phyloP scores from a whole-genome alignment of 2,888 invertebrate species.

The Heliconius hortense region DNA sequence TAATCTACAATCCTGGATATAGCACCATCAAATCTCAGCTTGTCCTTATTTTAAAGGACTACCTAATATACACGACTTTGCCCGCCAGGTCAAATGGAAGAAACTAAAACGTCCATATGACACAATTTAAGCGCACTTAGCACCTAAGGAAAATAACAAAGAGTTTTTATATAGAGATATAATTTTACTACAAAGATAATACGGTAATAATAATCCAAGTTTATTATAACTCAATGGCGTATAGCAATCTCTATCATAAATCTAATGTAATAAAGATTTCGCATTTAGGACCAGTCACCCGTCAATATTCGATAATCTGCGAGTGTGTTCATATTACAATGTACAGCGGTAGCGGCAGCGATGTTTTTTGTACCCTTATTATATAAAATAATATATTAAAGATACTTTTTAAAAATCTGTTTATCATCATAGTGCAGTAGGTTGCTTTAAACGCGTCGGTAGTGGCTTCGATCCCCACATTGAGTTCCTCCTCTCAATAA shows the following conservation, averaged over 20 bases:
- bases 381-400: neutral
- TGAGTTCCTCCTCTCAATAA: neutral
- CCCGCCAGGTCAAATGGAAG: too few species aligned
- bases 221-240: slow-evolving; percentile 40
- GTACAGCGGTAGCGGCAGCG: slow-evolving; percentile 24
- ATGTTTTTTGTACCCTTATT: neutral
- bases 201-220: slow-evolving; percentile 22
- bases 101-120: too few species aligned
- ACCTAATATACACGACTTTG: too few species aligned
- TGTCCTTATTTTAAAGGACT: too few species aligned
- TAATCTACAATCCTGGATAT: too few species aligned
- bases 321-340: slow-evolving; percentile 30
- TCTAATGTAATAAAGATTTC: slow-evolving; percentile 56
- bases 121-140: too few species aligned
- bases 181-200: slow-evolving; percentile 18
- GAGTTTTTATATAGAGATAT: slow-evolving; percentile 17
- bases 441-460: neutral
- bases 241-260: slow-evolving; percentile 52
- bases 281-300: slow-evolving; percentile 54
- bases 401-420: too few species aligned
- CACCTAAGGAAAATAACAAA: neutral
- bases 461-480: neutral
- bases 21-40: too few species aligned
- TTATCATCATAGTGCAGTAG: too few species aligned
- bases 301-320: slow-evolving; percentile 50